Percentiles rank a stretch among this genome's conserved stretches.
phyloP scores from a whole-genome alignment of 2,113 vertebrate species.

The Tyto alba region DNA sequence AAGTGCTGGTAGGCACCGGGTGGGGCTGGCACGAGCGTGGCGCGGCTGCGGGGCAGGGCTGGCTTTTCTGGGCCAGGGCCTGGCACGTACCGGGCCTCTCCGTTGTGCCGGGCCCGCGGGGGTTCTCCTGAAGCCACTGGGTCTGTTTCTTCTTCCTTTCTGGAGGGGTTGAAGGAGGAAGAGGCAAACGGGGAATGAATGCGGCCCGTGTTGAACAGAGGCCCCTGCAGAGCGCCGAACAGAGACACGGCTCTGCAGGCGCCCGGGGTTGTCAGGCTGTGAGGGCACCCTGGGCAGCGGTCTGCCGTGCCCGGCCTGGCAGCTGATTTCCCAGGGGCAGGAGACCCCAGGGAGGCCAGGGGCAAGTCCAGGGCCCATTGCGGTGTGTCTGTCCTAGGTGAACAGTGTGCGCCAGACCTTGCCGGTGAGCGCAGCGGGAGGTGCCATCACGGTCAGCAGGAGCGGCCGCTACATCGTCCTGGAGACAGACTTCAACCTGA shows the following conservation, averaged over 20 bases:
- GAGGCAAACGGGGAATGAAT: background rate
- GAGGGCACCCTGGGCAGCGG: rapidly evolving
- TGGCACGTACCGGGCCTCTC: rapidly evolving
- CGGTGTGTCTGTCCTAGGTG: conserved; percentile 65
- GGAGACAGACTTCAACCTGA: conserved; percentile 70
- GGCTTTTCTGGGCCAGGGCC: background rate
- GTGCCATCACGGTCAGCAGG: conserved; percentile 56
- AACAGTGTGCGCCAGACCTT: conserved; percentile 75
- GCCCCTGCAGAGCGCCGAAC: background rate
- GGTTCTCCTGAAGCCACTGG: background rate
- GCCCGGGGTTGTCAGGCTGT: rapidly evolving
- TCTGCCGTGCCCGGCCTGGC: rapidly evolving
- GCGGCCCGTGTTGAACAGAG: rapidly evolving
- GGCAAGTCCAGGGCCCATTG: background rate
- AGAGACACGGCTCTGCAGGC: background rate
- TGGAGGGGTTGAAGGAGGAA: background rate
- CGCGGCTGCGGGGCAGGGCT: rapidly evolving
- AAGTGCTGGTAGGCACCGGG: conserved; percentile 74
- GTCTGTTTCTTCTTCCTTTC: rapidly evolving
- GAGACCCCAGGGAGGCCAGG: background rate
- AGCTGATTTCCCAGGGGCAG: background rate
- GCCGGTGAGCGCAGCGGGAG: conserved; percentile 63
- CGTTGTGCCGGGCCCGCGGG: background rate
- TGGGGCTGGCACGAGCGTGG: rapidly evolving
- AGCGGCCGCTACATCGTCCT: conserved; percentile 68